Evolutionary conservation across 2,888 invertebrate genomes (phyloP).

Genomic region (Lepidocyrtinus sp.): DNA sequence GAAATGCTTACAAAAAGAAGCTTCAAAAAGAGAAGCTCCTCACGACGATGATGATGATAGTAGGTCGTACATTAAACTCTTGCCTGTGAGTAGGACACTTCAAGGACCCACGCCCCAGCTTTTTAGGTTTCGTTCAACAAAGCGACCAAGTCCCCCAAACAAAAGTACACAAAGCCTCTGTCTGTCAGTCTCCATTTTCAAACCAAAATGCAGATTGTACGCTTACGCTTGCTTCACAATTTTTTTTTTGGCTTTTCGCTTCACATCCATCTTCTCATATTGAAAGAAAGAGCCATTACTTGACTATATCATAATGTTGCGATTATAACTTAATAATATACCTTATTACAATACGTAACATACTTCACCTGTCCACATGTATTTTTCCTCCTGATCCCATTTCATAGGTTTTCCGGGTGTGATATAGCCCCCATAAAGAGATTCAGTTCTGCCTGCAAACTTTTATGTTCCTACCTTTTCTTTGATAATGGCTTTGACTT

Average conservation of each 20-base stretch:
- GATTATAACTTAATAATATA: background rate
- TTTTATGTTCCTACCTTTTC: background rate
- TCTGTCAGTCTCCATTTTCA: conserved; percentile 7
- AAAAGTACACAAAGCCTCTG: background rate
- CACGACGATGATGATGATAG: conserved; percentile 18
- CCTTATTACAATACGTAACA: background rate
- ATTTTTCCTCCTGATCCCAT: conserved; percentile 20
- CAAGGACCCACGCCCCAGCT: conserved; percentile 53
- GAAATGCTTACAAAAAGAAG: background rate
- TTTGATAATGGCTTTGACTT: background rate
- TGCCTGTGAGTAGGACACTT: conserved; percentile 52
- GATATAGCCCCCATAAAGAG: background rate
- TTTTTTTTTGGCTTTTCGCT: background rate
- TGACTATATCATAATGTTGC: background rate
- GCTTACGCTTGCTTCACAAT: background rate
- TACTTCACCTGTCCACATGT: conserved; percentile 33
- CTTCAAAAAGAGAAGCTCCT: background rate
- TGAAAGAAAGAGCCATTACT: background rate
- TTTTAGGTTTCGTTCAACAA: conserved; percentile 14
- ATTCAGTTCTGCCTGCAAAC: background rate
- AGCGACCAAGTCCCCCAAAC: background rate
- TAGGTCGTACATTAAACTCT: conserved; percentile 57
- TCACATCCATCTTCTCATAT: background rate
- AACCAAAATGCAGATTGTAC: conserved; percentile 1
- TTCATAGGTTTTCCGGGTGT: conserved; percentile 15